These are phyloP conservation scores for Ariolimax columbianus DNA, from an alignment of 2,888 invertebrate species.

Conservation along the genomic window DNA sequence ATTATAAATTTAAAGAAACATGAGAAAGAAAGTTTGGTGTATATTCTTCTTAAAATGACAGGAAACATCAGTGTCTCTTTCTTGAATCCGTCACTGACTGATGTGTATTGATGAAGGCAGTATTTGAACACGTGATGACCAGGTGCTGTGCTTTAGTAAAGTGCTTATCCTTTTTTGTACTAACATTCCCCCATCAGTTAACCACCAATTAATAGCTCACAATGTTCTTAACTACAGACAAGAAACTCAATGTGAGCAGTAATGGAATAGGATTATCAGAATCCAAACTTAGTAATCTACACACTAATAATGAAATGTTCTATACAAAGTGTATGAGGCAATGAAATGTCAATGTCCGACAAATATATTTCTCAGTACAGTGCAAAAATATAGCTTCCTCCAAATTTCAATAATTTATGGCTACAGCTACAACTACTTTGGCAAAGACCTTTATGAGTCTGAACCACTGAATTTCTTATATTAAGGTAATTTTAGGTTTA, in stretches of 20 bases:
- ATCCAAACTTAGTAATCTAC: not conserved
- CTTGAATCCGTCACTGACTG: no score
- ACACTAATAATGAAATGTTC: not conserved
- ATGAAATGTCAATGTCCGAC: not conserved
- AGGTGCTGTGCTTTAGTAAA: not conserved
- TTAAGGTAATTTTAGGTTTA: not conserved
- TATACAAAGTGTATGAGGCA: not conserved
- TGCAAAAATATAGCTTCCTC: slow-evolving; percentile 9
- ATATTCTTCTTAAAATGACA: no score
- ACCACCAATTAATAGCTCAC: not conserved
- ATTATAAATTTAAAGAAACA: no score
- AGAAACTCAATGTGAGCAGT: not conserved
- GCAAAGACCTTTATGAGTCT: not conserved
- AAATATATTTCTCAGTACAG: slow-evolving; percentile 2
- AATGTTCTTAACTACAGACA: not conserved
- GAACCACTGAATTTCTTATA: not conserved
- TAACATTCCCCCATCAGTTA: not conserved
- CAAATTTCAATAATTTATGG: not conserved
- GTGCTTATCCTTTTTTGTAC: not conserved
- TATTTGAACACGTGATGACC: no score
- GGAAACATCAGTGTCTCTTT: no score
- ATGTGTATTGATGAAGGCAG: no score
- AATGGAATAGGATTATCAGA: not conserved
- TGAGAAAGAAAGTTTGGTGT: no score
- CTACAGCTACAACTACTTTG: not conserved